These are phyloP conservation scores for Frieseomelitta varia DNA, from an alignment of 1,140 invertebrate species.

Conservation along the genomic window DNA sequence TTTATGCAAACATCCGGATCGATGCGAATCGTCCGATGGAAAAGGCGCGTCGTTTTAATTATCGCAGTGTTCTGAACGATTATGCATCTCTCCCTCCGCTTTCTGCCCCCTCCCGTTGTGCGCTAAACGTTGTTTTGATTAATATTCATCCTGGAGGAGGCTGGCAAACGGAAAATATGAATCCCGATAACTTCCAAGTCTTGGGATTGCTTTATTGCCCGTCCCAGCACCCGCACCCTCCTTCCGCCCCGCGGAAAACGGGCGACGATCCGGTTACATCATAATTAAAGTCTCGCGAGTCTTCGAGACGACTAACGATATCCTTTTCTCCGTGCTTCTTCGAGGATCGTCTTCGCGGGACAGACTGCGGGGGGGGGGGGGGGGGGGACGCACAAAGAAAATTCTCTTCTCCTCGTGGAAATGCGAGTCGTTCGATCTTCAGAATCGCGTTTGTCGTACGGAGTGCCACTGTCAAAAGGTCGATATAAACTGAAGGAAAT, in stretches of 20 bases:
- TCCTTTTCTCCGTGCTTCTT: not conserved
- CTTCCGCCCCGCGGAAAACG: not conserved
- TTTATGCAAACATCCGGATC: conserved; percentile 1
- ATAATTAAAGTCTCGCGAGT: conserved; percentile 43
- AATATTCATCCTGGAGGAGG: conserved; percentile 37
- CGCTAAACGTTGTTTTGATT: conserved; percentile 38
- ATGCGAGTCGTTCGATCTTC: conserved; percentile 25
- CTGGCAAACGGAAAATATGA: conserved; percentile 17
- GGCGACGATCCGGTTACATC: conserved; percentile 35
- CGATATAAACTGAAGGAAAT: too few relatives aligned
- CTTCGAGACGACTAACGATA: conserved; percentile 37
- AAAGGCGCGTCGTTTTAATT: conserved; percentile 3
- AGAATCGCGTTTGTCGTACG: not conserved
- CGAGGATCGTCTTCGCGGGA: conserved; percentile 27
- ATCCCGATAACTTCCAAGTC: conserved; percentile 35
- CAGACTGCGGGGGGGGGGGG: not conserved
- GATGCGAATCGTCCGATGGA: too few relatives aligned
- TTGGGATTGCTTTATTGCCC: conserved; percentile 34
- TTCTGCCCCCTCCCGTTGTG: not conserved
- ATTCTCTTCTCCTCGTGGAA: not conserved
- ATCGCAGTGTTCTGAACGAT: not conserved
- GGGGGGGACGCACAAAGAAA: not conserved
- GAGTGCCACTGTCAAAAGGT: not conserved
- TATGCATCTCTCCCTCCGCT: too few relatives aligned
- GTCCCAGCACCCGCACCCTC: not conserved